Evolutionary conservation across 2,888 invertebrate genomes (phyloP), one percentile per base, ranked within the genome.

Genomic region (Junonia oenone): DNA sequence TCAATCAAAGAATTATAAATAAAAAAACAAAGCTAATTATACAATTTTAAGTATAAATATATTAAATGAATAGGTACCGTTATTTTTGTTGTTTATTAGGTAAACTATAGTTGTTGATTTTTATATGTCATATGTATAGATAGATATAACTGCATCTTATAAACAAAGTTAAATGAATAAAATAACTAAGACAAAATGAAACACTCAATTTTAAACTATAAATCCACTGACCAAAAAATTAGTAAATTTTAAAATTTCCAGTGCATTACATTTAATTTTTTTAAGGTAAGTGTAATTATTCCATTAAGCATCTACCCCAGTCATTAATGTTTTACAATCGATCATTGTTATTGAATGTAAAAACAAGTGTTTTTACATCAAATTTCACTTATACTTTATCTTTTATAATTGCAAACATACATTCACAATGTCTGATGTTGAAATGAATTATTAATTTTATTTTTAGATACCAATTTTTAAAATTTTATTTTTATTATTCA

Each of bases 1-100:
- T 40, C 17, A 72, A 72, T 70, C 68, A 69, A 67, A 65, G 66
- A 64, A 60, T 52, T 55, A 49, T 54, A 29, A 29, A 31, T 37
- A 43, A 53, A 45, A 58, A 45, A 46, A 35, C 46, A 46, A 50
- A 40, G 40, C 40, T 15, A 29, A 54, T 56, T 22, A 26, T 13
- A 26, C 22, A 43, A 22, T 13, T 22, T 26, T 27, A 29, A 54
- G 22, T 40, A 38, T 29, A 31, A 29, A 14, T 35, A 22, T 48
- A 22, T 22, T 5, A n/a, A n/a, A 26, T 37, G 45, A 52, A 52
- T 45, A 52, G 51, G 52, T 52, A 52, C 52, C 52, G n/a, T n/a
- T 29, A 37, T 46, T 17, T 37, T 15, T 13, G 26, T 40, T n/a
- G 40, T 13, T 40, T 9, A 11, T 38, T 29, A 22, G 22, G n/a